These are phyloP conservation scores for Cheilosia scutellata DNA, from an alignment of 2,888 invertebrate species.

Conservation along the genomic window DNA sequence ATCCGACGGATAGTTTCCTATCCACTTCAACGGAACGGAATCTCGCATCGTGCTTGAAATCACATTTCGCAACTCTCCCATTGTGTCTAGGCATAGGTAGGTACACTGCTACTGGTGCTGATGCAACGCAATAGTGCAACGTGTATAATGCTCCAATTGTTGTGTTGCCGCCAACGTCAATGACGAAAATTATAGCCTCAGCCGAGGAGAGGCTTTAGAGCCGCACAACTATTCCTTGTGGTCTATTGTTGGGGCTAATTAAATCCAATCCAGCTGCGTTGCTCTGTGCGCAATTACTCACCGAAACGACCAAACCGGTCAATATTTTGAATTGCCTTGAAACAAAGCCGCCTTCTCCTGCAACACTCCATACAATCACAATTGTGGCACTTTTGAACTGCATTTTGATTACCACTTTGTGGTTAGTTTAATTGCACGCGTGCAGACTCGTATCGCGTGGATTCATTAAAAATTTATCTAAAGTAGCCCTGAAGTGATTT, in stretches of 20 bases:
- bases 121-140: slow-evolving; percentile 40
- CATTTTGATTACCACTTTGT: slow-evolving; percentile 73
- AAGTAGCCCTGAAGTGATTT: slow-evolving; percentile 43
- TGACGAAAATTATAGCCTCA: slow-evolving; percentile 58
- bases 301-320: slow-evolving; percentile 3
- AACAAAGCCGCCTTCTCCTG: slow-evolving; percentile 17
- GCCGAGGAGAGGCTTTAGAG: slow-evolving; percentile 10
- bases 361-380: slow-evolving; percentile 38
- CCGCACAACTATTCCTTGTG: slow-evolving; percentile 29
- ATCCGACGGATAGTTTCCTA: slow-evolving; percentile 28
- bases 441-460: not conserved
- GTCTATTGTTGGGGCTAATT: slow-evolving; percentile 71
- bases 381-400: slow-evolving; percentile 61
- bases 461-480: slow-evolving; percentile 29
- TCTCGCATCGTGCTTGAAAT: slow-evolving; percentile 53
- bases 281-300: slow-evolving; percentile 11
- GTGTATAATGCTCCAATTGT: slow-evolving; percentile 60
- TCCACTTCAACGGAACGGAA: slow-evolving; percentile 38
- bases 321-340: slow-evolving; percentile 39
- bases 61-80: slow-evolving; percentile 59
- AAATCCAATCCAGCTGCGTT: slow-evolving; percentile 57
- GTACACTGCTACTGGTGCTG: not conserved
- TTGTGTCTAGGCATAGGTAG: slow-evolving; percentile 1
- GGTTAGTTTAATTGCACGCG: slow-evolving; percentile 39
- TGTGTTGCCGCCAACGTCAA: slow-evolving; percentile 45